phyloP scores from a whole-genome alignment of 2,888 invertebrate genomes.

The Salpingus planirostris region DNA sequence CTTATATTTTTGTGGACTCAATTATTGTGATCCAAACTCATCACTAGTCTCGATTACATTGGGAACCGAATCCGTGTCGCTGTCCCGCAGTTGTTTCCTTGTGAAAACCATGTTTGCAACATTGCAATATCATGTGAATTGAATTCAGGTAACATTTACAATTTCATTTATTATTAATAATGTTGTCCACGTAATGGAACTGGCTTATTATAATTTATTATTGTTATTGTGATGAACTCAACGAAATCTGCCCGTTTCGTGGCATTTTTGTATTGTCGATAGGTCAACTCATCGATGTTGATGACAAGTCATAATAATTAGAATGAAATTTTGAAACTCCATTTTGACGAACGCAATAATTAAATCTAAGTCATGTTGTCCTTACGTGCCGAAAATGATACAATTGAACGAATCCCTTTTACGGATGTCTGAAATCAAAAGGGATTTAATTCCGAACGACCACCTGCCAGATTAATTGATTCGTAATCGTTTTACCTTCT shows the following conservation, averaged over 20 bases:
- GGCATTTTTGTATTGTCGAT: constrained; percentile 31
- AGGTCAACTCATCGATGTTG: constrained; percentile 23
- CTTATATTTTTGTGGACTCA: no score
- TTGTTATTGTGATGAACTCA: no score
- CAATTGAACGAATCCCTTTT: constrained; percentile 77
- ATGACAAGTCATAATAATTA: constrained; percentile 25
- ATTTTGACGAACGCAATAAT: constrained; percentile 14
- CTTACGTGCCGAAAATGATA: constrained; percentile 67
- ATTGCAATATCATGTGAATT: no score
- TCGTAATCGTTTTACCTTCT: no score
- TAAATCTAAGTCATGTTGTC: constrained; percentile 46
- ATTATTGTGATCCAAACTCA: no score
- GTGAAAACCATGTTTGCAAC: no score
- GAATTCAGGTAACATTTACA: constrained; percentile 9
- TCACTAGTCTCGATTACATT: no score
- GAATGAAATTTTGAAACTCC: constrained; percentile 15
- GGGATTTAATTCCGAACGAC: no score
- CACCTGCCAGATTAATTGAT: no score
- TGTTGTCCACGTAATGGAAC: constrained; percentile 5
- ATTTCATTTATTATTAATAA: constrained; percentile 4
- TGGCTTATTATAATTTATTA: no score
- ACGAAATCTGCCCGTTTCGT: constrained; percentile 16
- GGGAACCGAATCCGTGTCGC: no score
- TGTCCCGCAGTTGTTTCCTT: no score
- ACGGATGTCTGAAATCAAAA: constrained; percentile 65